Evolutionary conservation across 2,113 vertebrate species (phyloP), one percentile per base, ranked within the genome.

Genomic region (Hippolais icterina): DNA sequence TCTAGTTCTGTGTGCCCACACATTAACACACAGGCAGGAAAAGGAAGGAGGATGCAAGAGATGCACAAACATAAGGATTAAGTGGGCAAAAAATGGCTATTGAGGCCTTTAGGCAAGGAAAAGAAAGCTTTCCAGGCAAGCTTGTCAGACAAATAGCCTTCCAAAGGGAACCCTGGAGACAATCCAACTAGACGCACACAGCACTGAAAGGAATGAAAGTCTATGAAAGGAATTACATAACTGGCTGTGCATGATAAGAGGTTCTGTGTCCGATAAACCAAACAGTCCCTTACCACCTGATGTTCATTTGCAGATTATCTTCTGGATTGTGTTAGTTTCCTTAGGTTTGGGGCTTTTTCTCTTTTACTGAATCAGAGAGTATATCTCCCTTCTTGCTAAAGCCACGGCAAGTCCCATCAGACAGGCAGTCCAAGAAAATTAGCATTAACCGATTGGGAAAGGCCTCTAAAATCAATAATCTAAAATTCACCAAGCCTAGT

Each of bases 11-110:
- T 54, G 41, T 14, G 27, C 39, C 39, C 60, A 17, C 47, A 61
- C 25, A 15, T 37, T 35, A 78, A 42, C 31, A 20, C 0, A 0
- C 3, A 41, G n/a, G 33, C 31, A 86, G 17, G 53, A 28, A 69
- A 49, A 85, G 41, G 24, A 50, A 72, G 31, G 19, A 64, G 60
- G 35, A 66, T 59, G 65, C 75, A 37, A 82, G 41, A 86, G 27
- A 39, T 12, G 50, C 37, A 64, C 37, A 50, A 77, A 57, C 46
- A 47, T 12, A 64, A 61, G 46, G 59, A 39, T 85, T 69, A 85
- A 74, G 20, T 22, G 21, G 70, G 46, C 66, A 80, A 85, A 87
- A 93, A 77, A 9, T 47, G 23, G 19, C 50, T 64, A 83, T 14
- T 0, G 0, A 77, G 47, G 41, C 39, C 52, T 54, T 87, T 21